Conservation (phyloP, 2,797 vertebrate genomes). For the Bryconaethiops microstoma region DNA sequence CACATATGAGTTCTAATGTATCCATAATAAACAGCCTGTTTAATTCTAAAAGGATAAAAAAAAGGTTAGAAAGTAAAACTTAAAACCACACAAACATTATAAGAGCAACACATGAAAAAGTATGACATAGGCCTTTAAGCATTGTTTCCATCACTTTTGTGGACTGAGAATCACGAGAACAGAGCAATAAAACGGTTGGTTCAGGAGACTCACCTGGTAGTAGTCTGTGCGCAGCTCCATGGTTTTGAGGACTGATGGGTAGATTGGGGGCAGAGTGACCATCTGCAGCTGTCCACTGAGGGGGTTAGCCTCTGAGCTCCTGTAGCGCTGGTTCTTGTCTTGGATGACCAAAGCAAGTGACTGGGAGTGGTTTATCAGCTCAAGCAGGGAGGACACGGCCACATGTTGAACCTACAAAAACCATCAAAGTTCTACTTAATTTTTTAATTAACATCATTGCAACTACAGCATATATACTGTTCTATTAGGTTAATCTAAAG, state of each 20-base stretch:
- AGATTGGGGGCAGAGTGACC: conserved; percentile 91
- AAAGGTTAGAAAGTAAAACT: too few species aligned
- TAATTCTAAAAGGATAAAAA: too few species aligned
- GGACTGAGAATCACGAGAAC: too few species aligned
- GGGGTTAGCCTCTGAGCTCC: conserved; percentile 81
- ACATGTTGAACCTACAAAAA: conserved; percentile 81
- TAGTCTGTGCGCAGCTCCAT: conserved; percentile 90
- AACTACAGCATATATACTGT: too few species aligned
- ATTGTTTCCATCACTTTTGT: too few species aligned
- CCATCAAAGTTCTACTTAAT: background rate
- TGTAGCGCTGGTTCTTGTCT: conserved; percentile 90
- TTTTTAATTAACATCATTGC: background rate
- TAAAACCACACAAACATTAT: too few species aligned
- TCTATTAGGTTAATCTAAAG: too few species aligned
- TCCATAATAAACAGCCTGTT: too few species aligned
- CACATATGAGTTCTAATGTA: too few species aligned
- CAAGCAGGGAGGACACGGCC: conserved; percentile 89
- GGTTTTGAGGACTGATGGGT: conserved; percentile 80
- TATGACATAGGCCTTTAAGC: too few species aligned
- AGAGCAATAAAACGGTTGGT: too few species aligned
- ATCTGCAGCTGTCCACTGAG: conserved; percentile 91
- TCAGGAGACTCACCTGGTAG: conserved; percentile 82
- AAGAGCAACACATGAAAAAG: too few species aligned
- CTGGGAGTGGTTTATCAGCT: conserved; percentile 94
- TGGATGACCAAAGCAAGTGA: conserved; percentile 93